Evolutionary conservation across 2,113 vertebrate genomes (phyloP), one percentile per base, ranked within the genome.

Genomic region (Pelmatolapia mariae): DNA sequence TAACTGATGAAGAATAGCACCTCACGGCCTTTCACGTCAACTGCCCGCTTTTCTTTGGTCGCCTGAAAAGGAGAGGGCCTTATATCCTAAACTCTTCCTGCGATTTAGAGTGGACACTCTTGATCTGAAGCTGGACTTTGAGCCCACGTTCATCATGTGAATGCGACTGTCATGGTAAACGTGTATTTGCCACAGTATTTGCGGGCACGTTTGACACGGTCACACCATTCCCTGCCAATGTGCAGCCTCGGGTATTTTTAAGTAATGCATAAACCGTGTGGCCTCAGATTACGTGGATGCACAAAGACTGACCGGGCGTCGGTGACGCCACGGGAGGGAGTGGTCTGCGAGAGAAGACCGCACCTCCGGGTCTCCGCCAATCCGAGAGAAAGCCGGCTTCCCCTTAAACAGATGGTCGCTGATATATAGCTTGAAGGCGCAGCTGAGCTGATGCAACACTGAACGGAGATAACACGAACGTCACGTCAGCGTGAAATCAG

Each of bases 361-460:
- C 97, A 95, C 97, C 97, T 96, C 95, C 95, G 87, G 15, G 36
- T 9, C 10, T 82, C 88, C 22, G 15, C 97, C 97, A 97, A 97
- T 97, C 93, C 11, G 89, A 87, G 90, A 29, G 78, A 18, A 90
- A 85, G 87, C 94, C 95, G 96, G 95, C 91, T 94, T 91, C 90
- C 85, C 29, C 89, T 84, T 33, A 43, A 78, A 59, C 95, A 92
- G 94, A 91, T 91, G 91, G 91, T 82, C 19, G 85, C 81, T 66
- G 90, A 90, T 96, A 94, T 93, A 95, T 89, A 94, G 90, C 84
- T 33, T 53, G 78, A 31, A 54, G 43, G 36, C 13, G 83, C 29
- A 90, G 93, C 96, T 97, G 95, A 97, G 94, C 96, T 97, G 96
- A 97, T 96, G 96, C 96, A 97, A 97, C 86, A 95, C 86, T 45